phyloP scores from a whole-genome alignment of 2,113 vertebrate genomes.

The Gambusia holbrooki region DNA sequence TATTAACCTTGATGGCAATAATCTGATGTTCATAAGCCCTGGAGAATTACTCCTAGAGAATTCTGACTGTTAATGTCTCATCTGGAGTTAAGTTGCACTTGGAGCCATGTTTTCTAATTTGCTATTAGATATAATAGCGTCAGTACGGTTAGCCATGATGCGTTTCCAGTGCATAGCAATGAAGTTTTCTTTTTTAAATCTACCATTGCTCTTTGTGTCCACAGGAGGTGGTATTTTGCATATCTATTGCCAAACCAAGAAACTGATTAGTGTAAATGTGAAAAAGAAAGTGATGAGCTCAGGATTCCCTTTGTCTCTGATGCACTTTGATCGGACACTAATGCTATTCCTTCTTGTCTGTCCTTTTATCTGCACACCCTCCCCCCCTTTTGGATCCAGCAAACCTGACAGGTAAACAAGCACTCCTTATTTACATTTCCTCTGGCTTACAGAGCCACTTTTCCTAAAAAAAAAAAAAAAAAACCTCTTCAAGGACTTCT shows the following conservation, averaged over 20 bases:
- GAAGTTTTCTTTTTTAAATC: conserved; percentile 20
- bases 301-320: conserved; percentile 33
- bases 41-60: too few species aligned
- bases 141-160: too few species aligned
- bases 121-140: too few species aligned
- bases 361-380: conserved; percentile 70
- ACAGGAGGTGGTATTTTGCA: conserved; percentile 21
- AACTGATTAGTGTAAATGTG: conserved; percentile 16
- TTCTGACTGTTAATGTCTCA: too few species aligned
- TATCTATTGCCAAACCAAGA: conserved; percentile 3
- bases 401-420: conserved; percentile 97
- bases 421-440: conserved; percentile 49
- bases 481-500: conserved; percentile 25
- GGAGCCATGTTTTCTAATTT: too few species aligned
- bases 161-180: background rate
- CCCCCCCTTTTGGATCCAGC: conserved; percentile 83
- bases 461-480: conserved; percentile 13
- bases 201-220: background rate
- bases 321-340: conserved; percentile 59
- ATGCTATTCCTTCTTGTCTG: conserved; percentile 66
- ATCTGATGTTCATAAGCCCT: too few species aligned
- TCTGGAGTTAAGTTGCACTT: too few species aligned
- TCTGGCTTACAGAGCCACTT: conserved; percentile 37
- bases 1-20: too few species aligned
- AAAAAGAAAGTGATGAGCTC: conserved; percentile 27